A percentile compares a stretch with the other conserved stretches of the same genome.
Conservation (phyloP, 1,140 invertebrate genomes). For the Grapholita molesta region DNA sequence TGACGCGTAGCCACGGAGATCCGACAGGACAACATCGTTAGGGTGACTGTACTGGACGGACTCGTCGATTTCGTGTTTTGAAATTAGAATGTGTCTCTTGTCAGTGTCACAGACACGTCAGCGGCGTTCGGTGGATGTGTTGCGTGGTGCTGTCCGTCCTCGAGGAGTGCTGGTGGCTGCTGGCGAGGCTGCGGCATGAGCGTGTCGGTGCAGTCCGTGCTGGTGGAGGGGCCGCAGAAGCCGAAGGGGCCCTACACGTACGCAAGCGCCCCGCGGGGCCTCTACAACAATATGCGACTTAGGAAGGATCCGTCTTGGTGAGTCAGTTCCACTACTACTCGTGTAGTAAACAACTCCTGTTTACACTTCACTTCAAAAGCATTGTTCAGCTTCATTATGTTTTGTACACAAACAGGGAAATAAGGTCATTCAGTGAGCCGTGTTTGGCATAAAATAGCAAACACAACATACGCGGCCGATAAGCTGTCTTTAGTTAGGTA, state of each 20-base stretch:
- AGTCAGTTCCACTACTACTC: no score
- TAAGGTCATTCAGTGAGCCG: background rate
- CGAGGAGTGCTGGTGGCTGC: conserved; percentile 41
- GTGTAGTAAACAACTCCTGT: background rate
- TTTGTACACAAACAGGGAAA: background rate
- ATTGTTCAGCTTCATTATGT: no score
- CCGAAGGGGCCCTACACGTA: conserved; percentile 67
- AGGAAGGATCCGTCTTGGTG: conserved; percentile 66
- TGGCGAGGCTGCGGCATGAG: conserved; percentile 41
- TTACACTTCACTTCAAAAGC: background rate
- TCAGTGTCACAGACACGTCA: conserved; percentile 3
- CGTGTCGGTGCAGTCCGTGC: conserved; percentile 57
- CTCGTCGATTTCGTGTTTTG: conserved; percentile 24
- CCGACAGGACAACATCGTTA: conserved; percentile 25
- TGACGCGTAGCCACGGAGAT: conserved; percentile 38
- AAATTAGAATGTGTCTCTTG: conserved; percentile 29
- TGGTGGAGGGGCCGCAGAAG: conserved; percentile 57
- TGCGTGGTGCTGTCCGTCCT: conserved; percentile 41
- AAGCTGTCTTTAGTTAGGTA: no score
- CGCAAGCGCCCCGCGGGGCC: conserved; percentile 65
- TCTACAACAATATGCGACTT: conserved; percentile 74
- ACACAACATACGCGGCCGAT: no score
- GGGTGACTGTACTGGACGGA: conserved; percentile 20
- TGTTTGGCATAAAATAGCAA: background rate
- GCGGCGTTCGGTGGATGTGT: conserved; percentile 35